These are phyloP conservation scores for Nerophis lumbriciformis DNA, from an alignment of 2,113 vertebrate genomes.

Conservation along the genomic window DNA sequence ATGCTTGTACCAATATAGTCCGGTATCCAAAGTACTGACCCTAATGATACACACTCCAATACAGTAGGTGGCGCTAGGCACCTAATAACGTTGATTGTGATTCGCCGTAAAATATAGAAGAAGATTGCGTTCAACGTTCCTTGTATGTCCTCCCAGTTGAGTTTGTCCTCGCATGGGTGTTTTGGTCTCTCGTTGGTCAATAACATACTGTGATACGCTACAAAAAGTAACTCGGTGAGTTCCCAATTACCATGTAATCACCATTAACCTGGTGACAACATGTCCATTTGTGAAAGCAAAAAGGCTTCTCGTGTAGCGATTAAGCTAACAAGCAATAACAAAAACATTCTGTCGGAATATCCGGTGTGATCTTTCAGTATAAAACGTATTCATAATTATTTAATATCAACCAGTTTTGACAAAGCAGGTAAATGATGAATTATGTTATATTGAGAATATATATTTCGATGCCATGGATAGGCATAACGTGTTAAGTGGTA, in stretches of 20 bases:
- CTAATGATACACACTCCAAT: too few species aligned
- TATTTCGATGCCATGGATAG: too few species aligned
- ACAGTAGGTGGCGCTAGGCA: too few species aligned
- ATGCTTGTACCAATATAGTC: too few species aligned
- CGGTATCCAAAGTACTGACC: too few species aligned
- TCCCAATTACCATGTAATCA: not conserved
- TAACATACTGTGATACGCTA: not conserved
- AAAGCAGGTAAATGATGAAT: too few species aligned
- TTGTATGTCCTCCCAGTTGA: not conserved
- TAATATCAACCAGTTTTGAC: too few species aligned
- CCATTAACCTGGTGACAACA: not conserved
- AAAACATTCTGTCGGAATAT: not conserved
- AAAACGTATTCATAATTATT: not conserved
- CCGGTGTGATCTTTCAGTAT: slow-evolving; percentile 14
- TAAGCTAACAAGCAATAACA: not conserved
- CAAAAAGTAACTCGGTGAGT: slow-evolving; percentile 28
- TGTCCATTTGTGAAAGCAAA: not conserved
- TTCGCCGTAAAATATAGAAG: too few species aligned
- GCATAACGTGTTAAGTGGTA: too few species aligned
- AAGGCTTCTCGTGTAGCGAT: not conserved
- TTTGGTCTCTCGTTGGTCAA: not conserved
- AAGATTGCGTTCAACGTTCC: not conserved
- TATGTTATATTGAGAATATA: too few species aligned
- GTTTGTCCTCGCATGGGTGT: not conserved
- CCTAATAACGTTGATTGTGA: too few species aligned